A percentile compares a stretch with the other conserved stretches of the same genome.
These are phyloP conservation scores for Macrotis lagotis DNA, from an alignment of 2,113 vertebrate species.

Conservation along the genomic window DNA sequence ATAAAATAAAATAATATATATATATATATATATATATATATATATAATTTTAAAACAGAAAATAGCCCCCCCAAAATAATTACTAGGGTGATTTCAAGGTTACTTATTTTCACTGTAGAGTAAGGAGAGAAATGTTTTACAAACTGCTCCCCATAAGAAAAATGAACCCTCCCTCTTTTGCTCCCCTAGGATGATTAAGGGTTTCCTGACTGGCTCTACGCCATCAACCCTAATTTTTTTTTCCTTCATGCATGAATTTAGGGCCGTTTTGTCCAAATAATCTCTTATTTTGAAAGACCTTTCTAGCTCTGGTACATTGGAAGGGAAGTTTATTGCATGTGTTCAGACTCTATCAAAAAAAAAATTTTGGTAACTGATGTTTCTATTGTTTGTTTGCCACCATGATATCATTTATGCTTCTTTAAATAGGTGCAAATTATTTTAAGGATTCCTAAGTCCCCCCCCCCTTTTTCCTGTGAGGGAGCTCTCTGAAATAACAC, in stretches of 20 bases:
- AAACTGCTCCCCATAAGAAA: slow-evolving; percentile 73
- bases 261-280: slow-evolving; percentile 75
- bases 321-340: slow-evolving; percentile 54
- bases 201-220: slow-evolving; percentile 75
- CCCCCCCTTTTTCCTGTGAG: slow-evolving; percentile 48
- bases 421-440: slow-evolving; percentile 75
- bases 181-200: slow-evolving; percentile 69
- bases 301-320: slow-evolving; percentile 64
- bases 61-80: no score
- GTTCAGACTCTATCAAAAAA: slow-evolving; percentile 33
- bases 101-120: slow-evolving; percentile 74
- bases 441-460: slow-evolving; percentile 70
- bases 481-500: slow-evolving; percentile 66
- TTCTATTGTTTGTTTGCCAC: slow-evolving; percentile 50
- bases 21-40: no score
- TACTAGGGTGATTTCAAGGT: slow-evolving; percentile 68
- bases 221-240: slow-evolving; percentile 71
- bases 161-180: slow-evolving; percentile 70
- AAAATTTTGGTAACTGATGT: slow-evolving; percentile 4
- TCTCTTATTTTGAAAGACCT: slow-evolving; percentile 70
- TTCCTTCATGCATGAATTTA: slow-evolving; percentile 69
- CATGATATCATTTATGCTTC: slow-evolving; percentile 38
- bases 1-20: no score
- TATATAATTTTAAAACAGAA: no score
- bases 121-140: slow-evolving; percentile 74